Evolutionary conservation across 53 echinoderm and acorn worm species (phyloP).

Genomic region (Crossaster papposus): DNA sequence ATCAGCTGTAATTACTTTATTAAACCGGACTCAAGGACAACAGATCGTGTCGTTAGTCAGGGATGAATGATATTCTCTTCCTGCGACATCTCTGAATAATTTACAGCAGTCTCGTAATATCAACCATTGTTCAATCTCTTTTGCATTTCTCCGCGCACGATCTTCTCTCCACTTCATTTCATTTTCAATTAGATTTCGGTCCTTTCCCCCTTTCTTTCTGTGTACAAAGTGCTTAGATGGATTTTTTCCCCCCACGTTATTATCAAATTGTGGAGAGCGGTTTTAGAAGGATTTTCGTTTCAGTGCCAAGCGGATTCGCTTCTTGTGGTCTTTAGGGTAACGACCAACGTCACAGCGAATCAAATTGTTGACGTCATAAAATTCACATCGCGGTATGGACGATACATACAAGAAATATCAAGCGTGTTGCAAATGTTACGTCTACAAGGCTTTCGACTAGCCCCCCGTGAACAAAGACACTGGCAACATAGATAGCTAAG

Average conservation of each 20-base stretch:
- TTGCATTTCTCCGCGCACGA: background rate
- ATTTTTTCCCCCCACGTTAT: background rate
- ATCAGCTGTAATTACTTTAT: background rate
- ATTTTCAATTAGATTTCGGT: background rate
- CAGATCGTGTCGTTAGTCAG: background rate
- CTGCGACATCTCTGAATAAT: background rate
- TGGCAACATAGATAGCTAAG: no score
- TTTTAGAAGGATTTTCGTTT: background rate
- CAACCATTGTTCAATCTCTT: background rate
- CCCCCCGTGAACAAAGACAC: no score
- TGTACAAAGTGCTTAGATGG: background rate
- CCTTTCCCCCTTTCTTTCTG: background rate
- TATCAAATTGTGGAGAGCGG: background rate
- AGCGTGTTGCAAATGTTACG: no score
- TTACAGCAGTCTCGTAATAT: background rate
- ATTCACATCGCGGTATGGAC: no score
- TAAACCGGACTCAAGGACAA: background rate
- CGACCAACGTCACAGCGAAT: no score
- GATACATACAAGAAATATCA: no score
- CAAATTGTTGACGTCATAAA: no score
- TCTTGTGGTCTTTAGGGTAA: no score
- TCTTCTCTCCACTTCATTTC: background rate
- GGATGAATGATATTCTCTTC: background rate
- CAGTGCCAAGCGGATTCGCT: no score
- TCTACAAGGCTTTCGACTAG: no score